Conservation (phyloP, 30 jellyfish, hydroid and myxozoan genomes). For the Rhopilema esculentum region DNA sequence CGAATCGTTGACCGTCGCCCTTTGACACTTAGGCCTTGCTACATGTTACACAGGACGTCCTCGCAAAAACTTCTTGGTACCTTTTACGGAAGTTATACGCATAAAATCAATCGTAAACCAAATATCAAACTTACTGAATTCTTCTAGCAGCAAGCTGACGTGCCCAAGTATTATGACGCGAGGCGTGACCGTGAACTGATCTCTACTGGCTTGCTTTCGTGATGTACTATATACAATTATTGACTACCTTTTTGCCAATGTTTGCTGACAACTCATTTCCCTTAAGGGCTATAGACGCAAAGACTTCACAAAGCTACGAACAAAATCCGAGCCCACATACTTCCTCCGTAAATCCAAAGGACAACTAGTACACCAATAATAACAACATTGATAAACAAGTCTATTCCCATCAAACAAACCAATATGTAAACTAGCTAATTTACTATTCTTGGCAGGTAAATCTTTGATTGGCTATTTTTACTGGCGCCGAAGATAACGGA, state of each 20-base stretch:
- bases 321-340: not conserved
- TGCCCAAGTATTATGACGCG: no score
- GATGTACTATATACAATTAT: not conserved
- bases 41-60: no score
- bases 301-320: not conserved
- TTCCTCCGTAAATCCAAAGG: not conserved
- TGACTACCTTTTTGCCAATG: not conserved
- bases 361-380: not conserved
- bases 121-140: not conserved
- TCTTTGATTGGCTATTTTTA: constrained; percentile 50
- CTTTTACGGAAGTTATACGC: no score
- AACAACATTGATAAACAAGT: not conserved
- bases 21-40: no score
- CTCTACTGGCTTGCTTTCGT: not conserved
- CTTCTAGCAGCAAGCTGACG: no score
- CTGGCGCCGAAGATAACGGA: constrained; percentile 47
- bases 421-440: constrained; percentile 30
- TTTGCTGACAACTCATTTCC: constrained; percentile 1
- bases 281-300: not conserved
- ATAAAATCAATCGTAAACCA: no score
- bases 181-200: not conserved
- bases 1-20: no score
- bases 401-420: not conserved
- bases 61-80: no score
- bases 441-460: constrained; percentile 41